phyloP scores from a whole-genome alignment of 2,113 vertebrate species.

The Nycticryphes semicollaris region DNA sequence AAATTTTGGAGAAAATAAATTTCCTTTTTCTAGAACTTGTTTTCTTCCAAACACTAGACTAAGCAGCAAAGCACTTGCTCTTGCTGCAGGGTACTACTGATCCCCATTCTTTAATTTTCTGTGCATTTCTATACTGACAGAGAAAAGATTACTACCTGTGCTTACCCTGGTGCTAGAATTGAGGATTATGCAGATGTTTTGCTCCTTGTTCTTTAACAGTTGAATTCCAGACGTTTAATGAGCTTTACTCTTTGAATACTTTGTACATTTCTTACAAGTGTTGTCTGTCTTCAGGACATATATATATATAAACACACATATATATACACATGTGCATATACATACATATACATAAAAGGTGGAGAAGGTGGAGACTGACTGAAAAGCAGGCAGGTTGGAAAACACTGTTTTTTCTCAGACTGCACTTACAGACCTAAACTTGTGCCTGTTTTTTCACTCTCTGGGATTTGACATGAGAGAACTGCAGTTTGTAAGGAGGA shows the following conservation, averaged over 20 bases:
- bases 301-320: neutral
- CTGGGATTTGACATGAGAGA: neutral
- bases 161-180: neutral
- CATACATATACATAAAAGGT: rapidly evolving
- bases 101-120: neutral
- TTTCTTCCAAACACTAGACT: neutral
- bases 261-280: neutral
- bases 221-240: neutral
- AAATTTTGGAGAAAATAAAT: neutral
- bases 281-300: neutral
- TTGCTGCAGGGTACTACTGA: neutral
- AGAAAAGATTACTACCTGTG: neutral
- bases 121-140: neutral
- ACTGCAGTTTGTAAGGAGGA: neutral
- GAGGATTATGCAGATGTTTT: neutral
- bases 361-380: neutral
- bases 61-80: neutral
- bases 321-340: too few relatives aligned
- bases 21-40: neutral
- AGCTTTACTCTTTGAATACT: neutral
- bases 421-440: neutral
- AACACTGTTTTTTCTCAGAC: neutral
- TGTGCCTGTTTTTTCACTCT: neutral
- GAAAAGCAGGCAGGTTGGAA: neutral
- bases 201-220: neutral